Base-by-base conservation (phyloP, 2,888 invertebrate species). In the Brachyptera risi region DNA sequence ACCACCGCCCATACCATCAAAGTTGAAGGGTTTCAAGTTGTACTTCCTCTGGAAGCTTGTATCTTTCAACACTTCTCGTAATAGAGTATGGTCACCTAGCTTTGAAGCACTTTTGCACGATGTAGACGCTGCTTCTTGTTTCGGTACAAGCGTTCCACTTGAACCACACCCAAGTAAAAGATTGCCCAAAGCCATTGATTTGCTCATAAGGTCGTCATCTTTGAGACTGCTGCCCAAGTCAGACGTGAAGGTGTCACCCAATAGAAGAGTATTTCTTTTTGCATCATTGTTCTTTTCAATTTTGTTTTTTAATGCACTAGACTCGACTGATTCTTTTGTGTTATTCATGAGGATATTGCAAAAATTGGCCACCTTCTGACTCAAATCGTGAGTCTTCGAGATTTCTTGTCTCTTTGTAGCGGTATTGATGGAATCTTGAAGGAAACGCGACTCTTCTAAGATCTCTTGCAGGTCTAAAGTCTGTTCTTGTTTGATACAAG, bases 21-120 rank as follows among this genome's bases (percentile, higher is more conserved):
- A 79, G 64, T 90, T 89, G 69, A 92, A 79, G 0, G 92, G 90
- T 75, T 85, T 86, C 67, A 92, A 79, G 72, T 92, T 92, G 74
- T 88, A 86, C 71, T 88, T 86, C 73, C 86, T 86, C 74, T 92
- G 92, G 74, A 92, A 92, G 66, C 88, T 86, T 4, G 90, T 92
- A 71, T 92, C 92, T 72, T 88, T 83, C 57, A 92, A 76, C 58
- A 89, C 92, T 71, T 92, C 90, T 62, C 92, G 80, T 60, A 93
- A 74, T 57, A 92, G 76, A 71, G 88, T 85, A 75, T 92, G 88
- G 72, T 90, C 77, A 71, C 47, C 69, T 11, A 54, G 54, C 37
- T 35, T 54, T 3, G 54, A 21, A 37, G 11, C 19, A 2, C 59
- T 51, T 40, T 66, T 61, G 40, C 66, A 63, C 15, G 67, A 63